Evolutionary conservation across 53 echinoderm and acorn worm species (phyloP), one percentile per base, ranked within the genome.

Genomic region (Holothuria scabra): DNA sequence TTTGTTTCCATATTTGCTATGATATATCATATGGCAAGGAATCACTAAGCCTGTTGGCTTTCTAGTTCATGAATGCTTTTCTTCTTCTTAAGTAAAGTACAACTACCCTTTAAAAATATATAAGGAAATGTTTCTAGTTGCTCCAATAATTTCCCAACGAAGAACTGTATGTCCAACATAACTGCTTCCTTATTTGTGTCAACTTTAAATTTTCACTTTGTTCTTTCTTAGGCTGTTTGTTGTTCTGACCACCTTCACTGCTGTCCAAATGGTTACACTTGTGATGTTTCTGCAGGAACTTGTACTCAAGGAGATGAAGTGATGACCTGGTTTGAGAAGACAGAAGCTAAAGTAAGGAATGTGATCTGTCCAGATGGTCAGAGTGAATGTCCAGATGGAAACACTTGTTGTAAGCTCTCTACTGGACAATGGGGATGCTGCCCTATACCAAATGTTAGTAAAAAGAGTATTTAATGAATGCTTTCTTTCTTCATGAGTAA

Each of bases 401-500:
- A 85, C 71, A 93, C 93, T 59, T 93, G 93, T 59, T 93, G 93
- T 76, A 66, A 26, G 30, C 64, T 83, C 14, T 25, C 67, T 18
- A 83, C 23, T 60, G 85, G 88, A 62, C 66, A 66, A 29, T 93
- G 72, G 68, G 93, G 88, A 1, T 94, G 94, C 71, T 94, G 94
- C 71, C 89, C 94, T 23, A 13, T 91, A 56, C 91, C 85, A 49
- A 89, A 80, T 66, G 94, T 88, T 86, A 37, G 79, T n/a, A n/a
- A n/a, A n/a, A n/a, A n/a, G n/a, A n/a, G n/a, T n/a, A n/a, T n/a
- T n/a, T n/a, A n/a, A n/a, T n/a, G n/a, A n/a, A n/a, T n/a, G n/a
- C n/a, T n/a, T n/a, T n/a, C n/a, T n/a, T n/a, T n/a, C n/a, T n/a
- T n/a, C n/a, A n/a, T n/a, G n/a, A n/a, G n/a, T n/a, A n/a, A n/a